phyloP scores from a whole-genome alignment of 2,888 invertebrate species.

The Lycophotia porphyrea region DNA sequence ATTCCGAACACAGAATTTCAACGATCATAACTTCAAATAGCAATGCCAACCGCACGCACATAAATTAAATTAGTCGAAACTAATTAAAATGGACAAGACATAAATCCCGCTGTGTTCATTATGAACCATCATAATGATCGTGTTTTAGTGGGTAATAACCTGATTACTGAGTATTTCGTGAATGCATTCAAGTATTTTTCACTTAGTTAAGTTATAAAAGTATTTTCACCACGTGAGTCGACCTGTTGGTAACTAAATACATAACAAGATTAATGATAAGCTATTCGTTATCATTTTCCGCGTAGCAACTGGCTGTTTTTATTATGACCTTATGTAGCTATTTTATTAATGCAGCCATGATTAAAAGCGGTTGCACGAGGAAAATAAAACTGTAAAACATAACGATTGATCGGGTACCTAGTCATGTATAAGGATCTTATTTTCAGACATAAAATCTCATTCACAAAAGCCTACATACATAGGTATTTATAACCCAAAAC shows the following conservation, averaged over 20 bases:
- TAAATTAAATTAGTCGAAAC: constrained; percentile 47
- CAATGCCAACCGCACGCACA: constrained; percentile 44
- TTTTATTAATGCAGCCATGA: background rate
- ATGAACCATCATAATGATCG: constrained; percentile 15
- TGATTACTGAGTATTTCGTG: background rate
- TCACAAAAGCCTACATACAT: background rate
- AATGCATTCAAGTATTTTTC: background rate
- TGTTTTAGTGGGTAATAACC: background rate
- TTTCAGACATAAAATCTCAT: background rate
- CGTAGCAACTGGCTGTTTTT: background rate
- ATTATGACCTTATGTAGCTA: background rate
- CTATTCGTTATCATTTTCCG: background rate
- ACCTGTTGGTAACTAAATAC: background rate
- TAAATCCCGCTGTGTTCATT: constrained; percentile 33
- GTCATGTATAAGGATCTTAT: background rate
- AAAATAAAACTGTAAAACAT: background rate
- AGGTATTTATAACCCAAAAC: background rate
- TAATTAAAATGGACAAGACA: constrained; percentile 40
- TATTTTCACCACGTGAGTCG: background rate
- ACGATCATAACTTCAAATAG: constrained; percentile 36
- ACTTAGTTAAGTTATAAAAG: background rate
- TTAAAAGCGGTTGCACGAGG: background rate
- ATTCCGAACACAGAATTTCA: constrained; percentile 9
- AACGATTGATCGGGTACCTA: background rate
- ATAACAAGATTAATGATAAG: background rate